These are phyloP conservation scores for Zophobas morio DNA, from an alignment of 1,140 invertebrate species.

Conservation along the genomic window DNA sequence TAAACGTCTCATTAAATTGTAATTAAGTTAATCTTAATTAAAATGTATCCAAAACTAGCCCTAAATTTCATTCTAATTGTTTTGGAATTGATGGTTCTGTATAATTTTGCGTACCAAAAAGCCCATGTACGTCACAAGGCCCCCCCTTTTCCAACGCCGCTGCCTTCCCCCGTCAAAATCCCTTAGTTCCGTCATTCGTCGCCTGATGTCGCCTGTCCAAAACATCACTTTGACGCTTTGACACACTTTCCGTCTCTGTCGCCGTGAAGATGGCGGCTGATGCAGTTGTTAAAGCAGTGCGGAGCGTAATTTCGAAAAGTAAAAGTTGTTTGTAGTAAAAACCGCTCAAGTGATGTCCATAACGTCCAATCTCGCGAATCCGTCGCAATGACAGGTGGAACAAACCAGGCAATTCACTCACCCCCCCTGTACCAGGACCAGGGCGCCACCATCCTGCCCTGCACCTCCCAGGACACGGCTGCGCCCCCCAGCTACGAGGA, in stretches of 20 bases:
- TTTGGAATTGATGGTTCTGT: no score
- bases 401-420: conserved; percentile 50
- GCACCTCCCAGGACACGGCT: conserved; percentile 57
- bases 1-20: no score
- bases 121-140: no score
- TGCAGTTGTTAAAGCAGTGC: conserved; percentile 9
- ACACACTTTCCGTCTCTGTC: not conserved
- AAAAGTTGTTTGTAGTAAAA: conserved; percentile 42
- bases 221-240: no score
- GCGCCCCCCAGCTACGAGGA: conserved; percentile 74
- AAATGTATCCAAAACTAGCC: no score
- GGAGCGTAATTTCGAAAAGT: conserved; percentile 41
- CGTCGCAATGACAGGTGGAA: conserved; percentile 56
- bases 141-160: no score
- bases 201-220: no score
- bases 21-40: no score
- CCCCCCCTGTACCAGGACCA: conserved; percentile 63
- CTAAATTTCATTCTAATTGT: no score
- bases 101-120: no score
- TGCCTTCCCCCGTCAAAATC: no score
- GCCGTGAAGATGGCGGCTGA: conserved; percentile 20
- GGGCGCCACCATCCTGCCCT: conserved; percentile 54
- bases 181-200: no score
- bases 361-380: conserved; percentile 26
- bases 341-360: conserved; percentile 36